Evolutionary conservation across 2,797 vertebrate species (phyloP), one percentile per base, ranked within the genome.

Genomic region (Chaetophractus vellerosus): DNA sequence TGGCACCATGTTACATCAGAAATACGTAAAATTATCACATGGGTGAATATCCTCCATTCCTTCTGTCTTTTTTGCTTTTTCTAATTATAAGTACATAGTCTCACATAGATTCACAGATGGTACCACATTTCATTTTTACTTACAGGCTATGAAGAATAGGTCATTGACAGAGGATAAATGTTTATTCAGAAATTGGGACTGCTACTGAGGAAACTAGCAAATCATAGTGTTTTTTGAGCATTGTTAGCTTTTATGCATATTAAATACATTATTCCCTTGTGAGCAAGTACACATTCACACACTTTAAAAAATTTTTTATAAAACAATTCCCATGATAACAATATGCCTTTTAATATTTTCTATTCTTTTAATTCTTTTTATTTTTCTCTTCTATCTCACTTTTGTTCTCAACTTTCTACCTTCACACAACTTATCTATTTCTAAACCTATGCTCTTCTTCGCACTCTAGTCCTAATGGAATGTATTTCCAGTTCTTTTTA

Each of bases 51-150:
- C 9, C 50, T 61, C n/a, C 16, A 57, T 19, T 61, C 50, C 52
- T n/a, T 0, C 5, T 50, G 21, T n/a, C 6, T 50, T 84, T 80
- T 52, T 59, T 86, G 5, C 1, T 55, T 88, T 82, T 81, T 66
- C 12, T 76, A 66, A 74, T 10, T 38, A 61, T 63, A 52, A 78
- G 33, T 71, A 31, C 59, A 38, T 84, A 57, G 52, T 90, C 9
- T 76, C 28, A 24, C 3, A 76, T 6, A 91, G 41, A 41, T 80
- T 75, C 80, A 11, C 7, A 76, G 23, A 81, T 93, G 45, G 16
- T 5, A 59, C 6, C 15, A 16, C 41, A 68, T 83, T 88, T 78
- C 80, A 72, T 66, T 75, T 95, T 83, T 90, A 81, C 33, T 87
- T 87, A 0, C 6, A 79, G 4, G 6, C 6, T 55, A 5, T 85